Conservation (phyloP, 2,797 vertebrate genomes). For the Rhodeus uyekii region DNA sequence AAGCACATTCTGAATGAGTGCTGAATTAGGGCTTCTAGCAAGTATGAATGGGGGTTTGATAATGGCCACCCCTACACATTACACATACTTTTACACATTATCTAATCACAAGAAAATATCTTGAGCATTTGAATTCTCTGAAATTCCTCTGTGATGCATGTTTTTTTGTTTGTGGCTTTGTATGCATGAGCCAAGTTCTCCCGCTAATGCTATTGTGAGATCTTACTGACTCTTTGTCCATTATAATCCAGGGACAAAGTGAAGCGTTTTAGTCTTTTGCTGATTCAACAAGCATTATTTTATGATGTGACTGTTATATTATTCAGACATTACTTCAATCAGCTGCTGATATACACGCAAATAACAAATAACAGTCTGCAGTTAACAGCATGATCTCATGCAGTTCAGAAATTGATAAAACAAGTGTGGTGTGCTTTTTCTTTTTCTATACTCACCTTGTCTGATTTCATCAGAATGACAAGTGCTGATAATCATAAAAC, state of each 20-base stretch:
- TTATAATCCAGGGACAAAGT: constrained; percentile 1
- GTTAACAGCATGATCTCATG: constrained; percentile 2
- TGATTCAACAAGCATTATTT: constrained; percentile 14
- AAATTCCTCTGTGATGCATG: background rate
- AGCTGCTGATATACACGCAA: background rate
- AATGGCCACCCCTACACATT: constrained; percentile 30
- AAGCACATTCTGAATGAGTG: constrained; percentile 43
- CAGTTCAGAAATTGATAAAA: constrained; percentile 1
- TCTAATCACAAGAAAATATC: constrained; percentile 52
- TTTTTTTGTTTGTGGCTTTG: background rate
- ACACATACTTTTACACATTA: constrained; percentile 44
- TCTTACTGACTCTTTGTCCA: constrained; percentile 12
- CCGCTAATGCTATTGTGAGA: background rate
- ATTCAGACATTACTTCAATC: background rate
- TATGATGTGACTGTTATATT: background rate
- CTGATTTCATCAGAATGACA: background rate
- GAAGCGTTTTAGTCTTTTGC: background rate
- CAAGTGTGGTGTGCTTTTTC: background rate
- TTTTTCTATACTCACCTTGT: background rate
- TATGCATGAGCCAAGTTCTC: background rate
- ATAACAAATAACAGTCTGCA: constrained; percentile 1
- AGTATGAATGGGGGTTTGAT: constrained; percentile 55
- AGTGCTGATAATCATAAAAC: background rate
- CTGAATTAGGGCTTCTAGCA: constrained; percentile 18
- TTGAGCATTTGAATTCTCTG: background rate